phyloP scores from a whole-genome alignment of 2,113 vertebrate species.

The Capreolus pygargus region DNA sequence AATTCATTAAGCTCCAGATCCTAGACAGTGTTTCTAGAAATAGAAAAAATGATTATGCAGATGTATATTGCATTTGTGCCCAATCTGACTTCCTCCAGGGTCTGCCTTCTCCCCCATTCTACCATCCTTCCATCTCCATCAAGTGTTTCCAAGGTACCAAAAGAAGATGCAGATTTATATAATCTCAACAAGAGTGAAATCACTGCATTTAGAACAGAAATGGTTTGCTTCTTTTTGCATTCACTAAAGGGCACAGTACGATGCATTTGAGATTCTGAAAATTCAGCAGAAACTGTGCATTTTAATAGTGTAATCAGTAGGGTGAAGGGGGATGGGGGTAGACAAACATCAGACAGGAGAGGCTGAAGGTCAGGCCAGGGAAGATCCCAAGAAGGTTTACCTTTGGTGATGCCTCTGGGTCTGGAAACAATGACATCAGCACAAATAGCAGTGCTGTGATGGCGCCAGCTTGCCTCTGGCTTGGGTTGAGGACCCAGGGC shows the following conservation, averaged over 20 bases:
- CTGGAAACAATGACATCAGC: neutral
- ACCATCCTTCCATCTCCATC: neutral
- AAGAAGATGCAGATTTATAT: neutral
- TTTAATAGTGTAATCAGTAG: neutral
- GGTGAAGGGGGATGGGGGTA: neutral
- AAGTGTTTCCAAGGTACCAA: neutral
- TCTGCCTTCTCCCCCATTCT: neutral
- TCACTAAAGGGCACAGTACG: neutral
- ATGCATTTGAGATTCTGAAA: slow-evolving; percentile 42
- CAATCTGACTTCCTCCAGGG: neutral
- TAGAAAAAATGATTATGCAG: neutral
- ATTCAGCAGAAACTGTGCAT: neutral
- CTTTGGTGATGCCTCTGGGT: neutral
- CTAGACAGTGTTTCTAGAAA: neutral
- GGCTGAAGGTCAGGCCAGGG: neutral
- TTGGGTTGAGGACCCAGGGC: neutral
- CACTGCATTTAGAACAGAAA: neutral
- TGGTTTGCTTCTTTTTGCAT: neutral
- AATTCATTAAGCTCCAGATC: neutral
- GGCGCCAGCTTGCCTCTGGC: neutral
- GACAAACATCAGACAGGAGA: neutral
- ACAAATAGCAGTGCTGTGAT: neutral
- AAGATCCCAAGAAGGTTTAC: neutral
- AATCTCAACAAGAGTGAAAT: neutral
- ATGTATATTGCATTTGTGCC: neutral